phyloP scores from a whole-genome alignment of 2,888 invertebrate species.

The Mellilla xanthometata region DNA sequence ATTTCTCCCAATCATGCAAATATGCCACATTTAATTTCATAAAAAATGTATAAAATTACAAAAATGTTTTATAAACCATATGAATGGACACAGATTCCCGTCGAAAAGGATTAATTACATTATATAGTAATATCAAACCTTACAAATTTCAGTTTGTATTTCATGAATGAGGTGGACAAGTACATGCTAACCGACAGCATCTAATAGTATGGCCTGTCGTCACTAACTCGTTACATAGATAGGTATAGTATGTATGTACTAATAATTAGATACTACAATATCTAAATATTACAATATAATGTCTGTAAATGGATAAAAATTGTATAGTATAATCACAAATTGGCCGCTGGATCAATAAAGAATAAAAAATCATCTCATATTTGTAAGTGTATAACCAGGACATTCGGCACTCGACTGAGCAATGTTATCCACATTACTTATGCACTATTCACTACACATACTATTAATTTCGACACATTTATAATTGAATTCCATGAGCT shows the following conservation, averaged over 20 bases:
- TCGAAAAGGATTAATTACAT: constrained; percentile 58
- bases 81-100: constrained; percentile 58
- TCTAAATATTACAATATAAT: constrained; percentile 70
- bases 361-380: constrained; percentile 36
- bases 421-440: too few relatives aligned
- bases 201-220: constrained; percentile 41
- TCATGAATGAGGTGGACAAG: constrained; percentile 62
- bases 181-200: constrained; percentile 55
- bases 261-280: constrained; percentile 52
- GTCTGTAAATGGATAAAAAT: constrained; percentile 78
- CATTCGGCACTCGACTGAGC: too few relatives aligned
- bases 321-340: constrained; percentile 75
- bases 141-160: constrained; percentile 57
- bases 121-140: constrained; percentile 77
- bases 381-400: constrained; percentile 38
- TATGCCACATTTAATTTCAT: constrained; percentile 73
- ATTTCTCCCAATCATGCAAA: constrained; percentile 61
- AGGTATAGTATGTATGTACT: constrained; percentile 19
- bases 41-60: constrained; percentile 81
- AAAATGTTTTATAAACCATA: constrained; percentile 73
- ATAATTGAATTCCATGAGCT: constrained; percentile 47
- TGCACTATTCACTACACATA: constrained; percentile 21
- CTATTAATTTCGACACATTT: constrained; percentile 30
- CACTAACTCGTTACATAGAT: constrained; percentile 61
- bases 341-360: constrained; percentile 64